phyloP scores from a whole-genome alignment of 92 coral and sea anemone genomes.

The Scolanthus callimorphus region DNA sequence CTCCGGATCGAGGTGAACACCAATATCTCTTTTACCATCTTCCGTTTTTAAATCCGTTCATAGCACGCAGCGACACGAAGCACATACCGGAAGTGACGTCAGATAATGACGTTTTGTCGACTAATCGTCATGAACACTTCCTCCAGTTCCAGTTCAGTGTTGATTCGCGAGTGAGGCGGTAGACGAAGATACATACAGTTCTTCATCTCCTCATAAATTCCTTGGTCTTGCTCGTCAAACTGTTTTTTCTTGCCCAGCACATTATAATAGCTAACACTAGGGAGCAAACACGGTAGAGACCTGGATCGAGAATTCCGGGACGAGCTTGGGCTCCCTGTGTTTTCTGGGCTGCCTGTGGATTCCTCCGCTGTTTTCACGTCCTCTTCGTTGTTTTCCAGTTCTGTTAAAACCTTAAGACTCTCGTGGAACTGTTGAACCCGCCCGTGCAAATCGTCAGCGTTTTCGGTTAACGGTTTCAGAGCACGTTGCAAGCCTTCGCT shows the following conservation, averaged over 20 bases:
- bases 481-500: neutral
- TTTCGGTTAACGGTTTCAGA: neutral
- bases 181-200: neutral
- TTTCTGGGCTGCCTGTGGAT: neutral
- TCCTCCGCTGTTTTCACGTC: neutral
- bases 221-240: neutral
- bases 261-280: neutral
- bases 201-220: neutral
- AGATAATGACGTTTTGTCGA: neutral
- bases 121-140: neutral
- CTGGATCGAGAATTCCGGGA: neutral
- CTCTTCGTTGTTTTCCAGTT: too few species aligned
- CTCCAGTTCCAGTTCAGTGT: neutral
- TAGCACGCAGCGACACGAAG: too few species aligned
- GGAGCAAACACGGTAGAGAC: neutral
- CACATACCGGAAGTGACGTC: neutral
- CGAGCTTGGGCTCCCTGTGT: neutral
- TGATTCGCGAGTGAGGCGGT: neutral
- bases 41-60: too few species aligned
- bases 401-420: too few species aligned
- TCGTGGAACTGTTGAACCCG: too few species aligned
- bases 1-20: too few species aligned
- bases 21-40: too few species aligned
- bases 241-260: neutral
- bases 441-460: neutral